These are phyloP conservation scores for Entomobrya multifasciata DNA, from an alignment of 2,888 invertebrate species.

Conservation along the genomic window DNA sequence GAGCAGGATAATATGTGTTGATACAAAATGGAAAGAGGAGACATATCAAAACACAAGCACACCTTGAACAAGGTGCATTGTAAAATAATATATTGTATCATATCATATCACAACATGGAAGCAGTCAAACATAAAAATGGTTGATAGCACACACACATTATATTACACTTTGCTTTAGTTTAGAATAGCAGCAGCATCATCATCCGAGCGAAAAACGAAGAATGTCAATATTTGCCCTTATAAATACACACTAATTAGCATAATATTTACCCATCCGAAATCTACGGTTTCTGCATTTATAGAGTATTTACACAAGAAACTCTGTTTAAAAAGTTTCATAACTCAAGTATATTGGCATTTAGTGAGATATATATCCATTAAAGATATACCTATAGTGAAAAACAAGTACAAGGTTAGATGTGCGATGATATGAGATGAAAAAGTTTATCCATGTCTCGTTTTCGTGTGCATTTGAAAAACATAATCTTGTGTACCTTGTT, in stretches of 20 bases:
- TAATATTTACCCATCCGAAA: conserved; percentile 25
- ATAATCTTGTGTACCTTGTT: conserved; percentile 10
- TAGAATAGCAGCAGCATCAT: not conserved
- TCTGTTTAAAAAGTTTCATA: not conserved
- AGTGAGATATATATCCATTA: too few relatives aligned
- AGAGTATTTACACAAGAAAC: conserved; percentile 18
- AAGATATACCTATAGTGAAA: too few relatives aligned
- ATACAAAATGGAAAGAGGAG: not conserved
- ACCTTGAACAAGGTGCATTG: too few relatives aligned
- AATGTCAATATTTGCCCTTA: conserved; percentile 49
- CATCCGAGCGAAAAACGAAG: not conserved
- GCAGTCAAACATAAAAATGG: not conserved
- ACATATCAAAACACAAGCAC: not conserved
- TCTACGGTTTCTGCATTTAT: not conserved
- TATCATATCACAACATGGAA: not conserved
- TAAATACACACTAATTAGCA: conserved; percentile 43
- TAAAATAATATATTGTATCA: too few relatives aligned
- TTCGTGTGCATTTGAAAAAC: not conserved
- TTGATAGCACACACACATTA: not conserved
- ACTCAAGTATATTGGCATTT: too few relatives aligned
- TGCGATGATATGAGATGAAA: conserved; percentile 5
- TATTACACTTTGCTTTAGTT: not conserved
- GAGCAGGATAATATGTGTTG: too few relatives aligned
- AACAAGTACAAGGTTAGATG: conserved; percentile 52
- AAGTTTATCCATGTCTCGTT: conserved; percentile 27